A percentile compares a stretch with the other conserved stretches of the same genome.
These are phyloP conservation scores for Fulica atra DNA, from an alignment of 2,113 vertebrate genomes.

Conservation along the genomic window DNA sequence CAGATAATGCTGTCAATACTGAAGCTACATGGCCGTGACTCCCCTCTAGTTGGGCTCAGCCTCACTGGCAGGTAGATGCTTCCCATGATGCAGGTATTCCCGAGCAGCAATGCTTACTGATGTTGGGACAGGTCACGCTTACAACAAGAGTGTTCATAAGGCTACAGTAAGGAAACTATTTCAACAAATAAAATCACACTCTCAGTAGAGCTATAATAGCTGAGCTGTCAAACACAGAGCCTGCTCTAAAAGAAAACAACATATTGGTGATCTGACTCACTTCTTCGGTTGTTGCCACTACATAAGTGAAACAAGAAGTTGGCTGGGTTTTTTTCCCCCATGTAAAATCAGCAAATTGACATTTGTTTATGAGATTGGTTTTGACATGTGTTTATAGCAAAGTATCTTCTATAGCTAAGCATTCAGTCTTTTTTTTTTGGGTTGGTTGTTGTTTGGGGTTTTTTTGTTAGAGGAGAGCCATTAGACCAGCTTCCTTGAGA, in stretches of 20 bases:
- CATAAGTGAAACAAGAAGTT: background rate
- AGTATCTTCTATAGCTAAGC: background rate
- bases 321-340: background rate
- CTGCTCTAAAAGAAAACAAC: slow-evolving; percentile 49
- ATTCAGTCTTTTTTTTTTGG: background rate
- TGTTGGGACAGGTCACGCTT: background rate
- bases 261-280: slow-evolving; percentile 61
- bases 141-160: background rate
- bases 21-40: background rate
- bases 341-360: background rate
- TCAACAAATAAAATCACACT: background rate
- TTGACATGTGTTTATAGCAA: background rate
- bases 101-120: background rate
- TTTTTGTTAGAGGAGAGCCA: background rate
- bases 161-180: background rate
- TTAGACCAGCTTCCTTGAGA: background rate
- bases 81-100: fast-evolving
- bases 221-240: slow-evolving; percentile 46
- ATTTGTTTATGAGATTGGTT: slow-evolving; percentile 13
- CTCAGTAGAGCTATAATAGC: background rate
- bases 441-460: background rate
- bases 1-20: background rate
- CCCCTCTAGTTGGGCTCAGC: fast-evolving
- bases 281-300: slow-evolving; percentile 11
- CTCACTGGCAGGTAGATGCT: background rate